Evolutionary conservation across 2,888 invertebrate genomes (phyloP).

Genomic region (Sarcophaga rosellei): DNA sequence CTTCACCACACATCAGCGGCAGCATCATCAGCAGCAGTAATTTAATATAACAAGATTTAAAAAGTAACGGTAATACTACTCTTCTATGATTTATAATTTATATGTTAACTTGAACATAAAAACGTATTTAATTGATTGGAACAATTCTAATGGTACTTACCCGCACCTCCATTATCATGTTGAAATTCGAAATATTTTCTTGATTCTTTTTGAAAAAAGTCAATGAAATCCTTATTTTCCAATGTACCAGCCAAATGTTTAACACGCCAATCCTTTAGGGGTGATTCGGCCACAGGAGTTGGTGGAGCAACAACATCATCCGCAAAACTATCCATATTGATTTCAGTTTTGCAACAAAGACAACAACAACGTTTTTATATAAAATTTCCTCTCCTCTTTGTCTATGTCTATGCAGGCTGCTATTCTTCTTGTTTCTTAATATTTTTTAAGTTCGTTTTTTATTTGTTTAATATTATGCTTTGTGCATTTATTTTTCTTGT

Average conservation of each 20-base stretch:
- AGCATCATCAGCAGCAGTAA: neutral
- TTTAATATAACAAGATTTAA: neutral
- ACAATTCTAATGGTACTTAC: conserved; percentile 73
- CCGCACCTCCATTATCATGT: conserved; percentile 77
- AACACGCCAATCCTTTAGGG: conserved; percentile 80
- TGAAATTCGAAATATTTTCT: conserved; percentile 79
- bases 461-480: conserved; percentile 27
- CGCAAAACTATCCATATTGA: conserved; percentile 76
- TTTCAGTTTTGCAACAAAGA: conserved; percentile 40
- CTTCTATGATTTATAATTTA: too few species aligned
- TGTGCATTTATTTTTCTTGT: conserved; percentile 49
- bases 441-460: conserved; percentile 14
- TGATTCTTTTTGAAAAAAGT: conserved; percentile 78
- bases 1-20: neutral
- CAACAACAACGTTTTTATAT: conserved; percentile 6
- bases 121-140: too few species aligned
- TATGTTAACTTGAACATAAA: too few species aligned
- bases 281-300: conserved; percentile 73
- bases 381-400: conserved; percentile 10
- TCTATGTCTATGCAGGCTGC: conserved; percentile 3
- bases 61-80: neutral
- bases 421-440: conserved; percentile 10
- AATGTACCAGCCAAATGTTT: conserved; percentile 79
- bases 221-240: conserved; percentile 77
- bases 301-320: conserved; percentile 77